Base-by-base conservation (phyloP, 2,797 vertebrate species). In the Urosaurus nigricauda region DNA sequence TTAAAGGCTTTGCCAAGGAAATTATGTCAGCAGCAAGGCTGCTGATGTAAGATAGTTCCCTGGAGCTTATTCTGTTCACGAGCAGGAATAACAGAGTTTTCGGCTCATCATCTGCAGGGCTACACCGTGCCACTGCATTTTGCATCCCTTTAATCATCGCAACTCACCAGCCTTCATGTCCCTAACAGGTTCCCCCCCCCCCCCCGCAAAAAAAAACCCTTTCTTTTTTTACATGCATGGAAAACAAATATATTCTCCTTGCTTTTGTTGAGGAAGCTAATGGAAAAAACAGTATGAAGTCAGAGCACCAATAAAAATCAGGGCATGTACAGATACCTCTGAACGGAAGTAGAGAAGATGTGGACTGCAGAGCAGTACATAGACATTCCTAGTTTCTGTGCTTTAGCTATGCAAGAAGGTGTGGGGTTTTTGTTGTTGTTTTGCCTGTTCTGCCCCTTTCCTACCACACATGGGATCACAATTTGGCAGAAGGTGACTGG, bases 1-100 rank as follows among this genome's bases (percentile, higher is more conserved):
- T 88, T 84, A 84, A 84, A 78, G 82, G 58, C 24, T 47, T 80
- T 89, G 83, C 83, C 88, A 85, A 80, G 77, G 88, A 89, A 89
- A 85, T 89, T 85, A 85, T 80, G 40, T 89, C 83, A 85, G 75
- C 77, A 73, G 75, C 35, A 56, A 32, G 73, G 40, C 83, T 29
- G 88, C 83, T 63, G 88, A 79, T 51, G 73, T 19, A 85, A 85
- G 83, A 85, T 35, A 43, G 83, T 85, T 85, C 83, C 83, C 88
- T 79, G 53, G 88, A 89, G 88, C 88, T 85, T 83, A 19, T 63
- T 89, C 68, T 26, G 29, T 80, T 89, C 21, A 40, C 83, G 70
- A 85, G 77, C 88, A 74, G 83, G 53, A 79, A 85, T 84, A 79
- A 71, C 75, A 85, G 77, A 26, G 32, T 79, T 84, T 89, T 79